phyloP scores from a whole-genome alignment of 1,140 invertebrate species.

The Magallana gigas region DNA sequence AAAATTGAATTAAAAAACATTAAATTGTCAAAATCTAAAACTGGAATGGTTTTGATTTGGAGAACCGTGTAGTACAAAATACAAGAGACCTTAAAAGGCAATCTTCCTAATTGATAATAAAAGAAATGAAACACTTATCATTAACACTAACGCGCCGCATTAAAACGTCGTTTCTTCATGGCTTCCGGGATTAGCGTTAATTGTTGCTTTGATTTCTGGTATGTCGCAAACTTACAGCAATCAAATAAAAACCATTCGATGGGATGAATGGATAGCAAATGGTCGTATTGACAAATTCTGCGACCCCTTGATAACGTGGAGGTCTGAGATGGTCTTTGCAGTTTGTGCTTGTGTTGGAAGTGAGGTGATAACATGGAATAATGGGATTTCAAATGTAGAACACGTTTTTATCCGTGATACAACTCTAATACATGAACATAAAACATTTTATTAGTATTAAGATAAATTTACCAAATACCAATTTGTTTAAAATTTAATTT shows the following conservation, averaged over 20 bases:
- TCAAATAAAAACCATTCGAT: constrained; percentile 19
- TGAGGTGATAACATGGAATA: too few species aligned
- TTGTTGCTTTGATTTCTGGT: constrained; percentile 31
- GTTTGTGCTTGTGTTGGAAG: neutral
- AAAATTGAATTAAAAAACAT: neutral
- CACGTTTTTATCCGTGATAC: too few species aligned
- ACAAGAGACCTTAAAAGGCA: constrained; percentile 23
- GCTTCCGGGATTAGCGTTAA: constrained; percentile 26
- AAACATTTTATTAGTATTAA: too few species aligned
- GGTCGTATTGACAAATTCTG: neutral
- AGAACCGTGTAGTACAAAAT: constrained; percentile 8
- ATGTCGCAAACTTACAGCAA: constrained; percentile 5
- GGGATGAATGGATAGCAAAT: constrained; percentile 16
- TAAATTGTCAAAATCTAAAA: too few species aligned
- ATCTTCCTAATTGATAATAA: constrained; percentile 32
- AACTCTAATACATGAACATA: too few species aligned
- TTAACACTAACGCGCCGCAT: neutral
- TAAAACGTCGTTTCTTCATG: constrained; percentile 25
- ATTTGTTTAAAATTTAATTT: too few species aligned
- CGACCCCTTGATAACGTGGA: neutral
- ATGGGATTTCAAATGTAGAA: too few species aligned
- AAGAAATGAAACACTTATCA: constrained; percentile 33
- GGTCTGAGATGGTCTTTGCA: neutral
- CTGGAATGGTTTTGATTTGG: neutral
- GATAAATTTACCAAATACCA: too few species aligned